These are phyloP conservation scores for Mormyrus lacerda DNA, from an alignment of 2,113 vertebrate genomes.

Conservation along the genomic window DNA sequence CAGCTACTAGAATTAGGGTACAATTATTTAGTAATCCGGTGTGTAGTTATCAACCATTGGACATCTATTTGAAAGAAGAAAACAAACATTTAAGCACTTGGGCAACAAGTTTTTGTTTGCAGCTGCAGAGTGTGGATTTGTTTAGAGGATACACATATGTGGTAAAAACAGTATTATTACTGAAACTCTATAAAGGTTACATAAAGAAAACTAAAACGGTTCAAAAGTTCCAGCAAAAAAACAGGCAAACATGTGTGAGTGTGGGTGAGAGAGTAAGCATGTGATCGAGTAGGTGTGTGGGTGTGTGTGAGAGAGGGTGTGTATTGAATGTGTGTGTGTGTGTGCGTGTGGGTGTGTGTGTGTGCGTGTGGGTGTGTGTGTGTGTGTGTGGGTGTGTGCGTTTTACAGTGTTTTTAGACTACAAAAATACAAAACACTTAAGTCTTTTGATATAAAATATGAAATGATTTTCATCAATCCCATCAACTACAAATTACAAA, in stretches of 20 bases:
- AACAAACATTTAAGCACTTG: background rate
- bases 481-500: background rate
- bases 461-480: background rate
- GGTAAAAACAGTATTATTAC: background rate
- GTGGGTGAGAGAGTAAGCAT: background rate
- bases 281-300: background rate
- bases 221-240: background rate
- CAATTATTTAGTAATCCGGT: background rate
- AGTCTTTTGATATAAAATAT: background rate
- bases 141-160: background rate
- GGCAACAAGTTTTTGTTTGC: background rate
- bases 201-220: background rate
- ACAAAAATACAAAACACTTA: background rate
- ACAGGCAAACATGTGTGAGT: background rate
- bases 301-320: background rate
- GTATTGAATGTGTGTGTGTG: background rate
- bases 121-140: background rate
- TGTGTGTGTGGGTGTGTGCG: background rate
- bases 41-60: background rate
- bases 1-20: background rate
- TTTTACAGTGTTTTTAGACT: background rate
- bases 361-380: background rate
- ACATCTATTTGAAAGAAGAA: background rate
- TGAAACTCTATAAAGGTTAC: background rate
- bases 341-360: background rate